These are phyloP conservation scores for Drosophila tanythrix DNA, from an alignment of 2,888 invertebrate species.

Conservation along the genomic window DNA sequence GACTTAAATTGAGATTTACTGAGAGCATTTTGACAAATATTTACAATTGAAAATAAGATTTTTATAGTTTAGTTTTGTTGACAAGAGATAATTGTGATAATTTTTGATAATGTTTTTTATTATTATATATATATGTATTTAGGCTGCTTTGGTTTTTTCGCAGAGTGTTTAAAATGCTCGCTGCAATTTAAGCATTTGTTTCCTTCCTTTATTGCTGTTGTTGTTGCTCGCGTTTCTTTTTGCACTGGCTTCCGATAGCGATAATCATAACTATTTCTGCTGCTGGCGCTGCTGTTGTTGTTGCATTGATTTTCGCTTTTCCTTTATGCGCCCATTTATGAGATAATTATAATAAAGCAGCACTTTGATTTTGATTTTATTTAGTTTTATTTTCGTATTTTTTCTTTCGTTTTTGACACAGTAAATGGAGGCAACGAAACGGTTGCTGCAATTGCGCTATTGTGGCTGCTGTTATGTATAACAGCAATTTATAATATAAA, in stretches of 20 bases:
- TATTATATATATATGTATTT: background rate
- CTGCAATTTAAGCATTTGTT: background rate
- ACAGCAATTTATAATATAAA: constrained; percentile 76
- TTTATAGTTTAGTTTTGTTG: background rate
- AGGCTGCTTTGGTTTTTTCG: background rate
- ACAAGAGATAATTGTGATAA: background rate
- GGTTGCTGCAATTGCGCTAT: constrained; percentile 18
- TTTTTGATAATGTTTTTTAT: background rate
- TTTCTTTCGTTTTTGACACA: constrained; percentile 13
- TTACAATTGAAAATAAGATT: background rate
- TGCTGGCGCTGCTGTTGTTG: constrained; percentile 10
- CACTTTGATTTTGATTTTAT: constrained; percentile 14
- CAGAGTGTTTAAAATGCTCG: constrained; percentile 2
- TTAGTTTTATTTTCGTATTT: constrained; percentile 14
- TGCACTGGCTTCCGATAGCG: constrained; percentile 56
- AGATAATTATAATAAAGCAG: constrained; percentile 50
- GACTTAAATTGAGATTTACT: background rate
- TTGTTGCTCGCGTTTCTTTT: constrained; percentile 26
- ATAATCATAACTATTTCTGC: constrained; percentile 46
- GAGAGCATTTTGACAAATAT: background rate
- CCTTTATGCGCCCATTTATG: constrained; percentile 53
- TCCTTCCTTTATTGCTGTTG: constrained; percentile 11
- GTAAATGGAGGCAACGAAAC: constrained; percentile 1
- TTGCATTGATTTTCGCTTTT: constrained; percentile 67
- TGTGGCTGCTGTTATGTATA: constrained; percentile 54